These are phyloP conservation scores for Altica lythri DNA, from an alignment of 2,888 invertebrate species.

Conservation along the genomic window DNA sequence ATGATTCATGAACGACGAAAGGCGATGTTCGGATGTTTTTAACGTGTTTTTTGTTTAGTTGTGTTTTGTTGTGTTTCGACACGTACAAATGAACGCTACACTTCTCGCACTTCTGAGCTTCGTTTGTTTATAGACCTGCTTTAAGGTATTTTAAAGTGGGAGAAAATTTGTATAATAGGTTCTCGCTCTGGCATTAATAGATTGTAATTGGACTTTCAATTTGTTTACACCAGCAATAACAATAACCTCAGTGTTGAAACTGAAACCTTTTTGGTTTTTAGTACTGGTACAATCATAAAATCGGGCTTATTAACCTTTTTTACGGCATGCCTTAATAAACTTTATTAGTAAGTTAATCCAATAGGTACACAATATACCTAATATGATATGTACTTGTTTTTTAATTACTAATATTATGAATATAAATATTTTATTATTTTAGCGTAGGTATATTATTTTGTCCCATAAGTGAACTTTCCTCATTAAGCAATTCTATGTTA, in stretches of 20 bases:
- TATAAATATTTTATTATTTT: no score
- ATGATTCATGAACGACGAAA: constrained; percentile 58
- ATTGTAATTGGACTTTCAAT: constrained; percentile 37
- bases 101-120: constrained; percentile 53
- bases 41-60: constrained; percentile 51
- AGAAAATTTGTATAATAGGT: constrained; percentile 39
- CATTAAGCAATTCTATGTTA: no score
- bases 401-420: no score
- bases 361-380: no score
- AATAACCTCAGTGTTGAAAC: constrained; percentile 16
- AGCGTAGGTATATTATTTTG: no score
- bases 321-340: no score
- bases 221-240: constrained; percentile 33
- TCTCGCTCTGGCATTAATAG: constrained; percentile 35
- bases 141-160: constrained; percentile 38
- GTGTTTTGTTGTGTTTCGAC: constrained; percentile 55
- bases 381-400: no score
- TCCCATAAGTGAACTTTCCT: no score
- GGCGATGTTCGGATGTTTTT: constrained; percentile 57
- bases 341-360: no score
- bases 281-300: background rate
- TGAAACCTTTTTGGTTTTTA: constrained; percentile 10
- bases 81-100: constrained; percentile 57
- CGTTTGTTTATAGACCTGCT: constrained; percentile 50
- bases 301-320: no score